Conservation (phyloP, 2,797 vertebrate genomes). For the Carcharodon carcharias region DNA sequence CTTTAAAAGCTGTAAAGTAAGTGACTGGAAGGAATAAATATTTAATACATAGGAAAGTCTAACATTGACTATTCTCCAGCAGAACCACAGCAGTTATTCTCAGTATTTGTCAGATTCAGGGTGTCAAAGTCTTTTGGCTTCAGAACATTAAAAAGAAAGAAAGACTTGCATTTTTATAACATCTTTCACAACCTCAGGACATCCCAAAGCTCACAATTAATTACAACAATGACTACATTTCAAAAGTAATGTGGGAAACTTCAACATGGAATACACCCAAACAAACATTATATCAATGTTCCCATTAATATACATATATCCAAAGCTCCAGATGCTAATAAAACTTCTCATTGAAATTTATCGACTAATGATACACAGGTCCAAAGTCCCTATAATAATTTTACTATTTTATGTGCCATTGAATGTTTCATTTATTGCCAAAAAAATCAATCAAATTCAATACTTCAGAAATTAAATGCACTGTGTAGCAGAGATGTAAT, state of each 20-base stretch:
- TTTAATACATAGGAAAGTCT: neutral
- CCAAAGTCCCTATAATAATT: neutral
- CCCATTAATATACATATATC: neutral
- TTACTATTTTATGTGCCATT: neutral
- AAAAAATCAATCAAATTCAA: neutral
- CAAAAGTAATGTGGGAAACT: neutral
- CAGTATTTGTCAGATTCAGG: neutral
- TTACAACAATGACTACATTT: neutral
- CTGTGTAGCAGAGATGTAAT: neutral
- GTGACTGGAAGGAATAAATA: neutral
- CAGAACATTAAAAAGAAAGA: neutral
- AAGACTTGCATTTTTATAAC: neutral
- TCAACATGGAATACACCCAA: neutral
- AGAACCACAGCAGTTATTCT: neutral
- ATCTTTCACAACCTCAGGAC: neutral
- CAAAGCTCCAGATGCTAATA: neutral
- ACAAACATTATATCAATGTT: neutral
- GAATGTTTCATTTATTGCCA: neutral
- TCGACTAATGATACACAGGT: neutral
- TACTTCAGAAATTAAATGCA: neutral
- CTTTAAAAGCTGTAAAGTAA: neutral
- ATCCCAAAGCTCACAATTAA: neutral
- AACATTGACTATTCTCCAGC: neutral
- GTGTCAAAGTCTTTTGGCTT: neutral
- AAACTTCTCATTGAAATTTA: neutral